A percentile compares a stretch with the other conserved stretches of the same genome.
These are phyloP conservation scores for Phacellophora camtschatica DNA, from an alignment of 30 jellyfish, hydroid and myxozoan genomes.

Conservation along the genomic window DNA sequence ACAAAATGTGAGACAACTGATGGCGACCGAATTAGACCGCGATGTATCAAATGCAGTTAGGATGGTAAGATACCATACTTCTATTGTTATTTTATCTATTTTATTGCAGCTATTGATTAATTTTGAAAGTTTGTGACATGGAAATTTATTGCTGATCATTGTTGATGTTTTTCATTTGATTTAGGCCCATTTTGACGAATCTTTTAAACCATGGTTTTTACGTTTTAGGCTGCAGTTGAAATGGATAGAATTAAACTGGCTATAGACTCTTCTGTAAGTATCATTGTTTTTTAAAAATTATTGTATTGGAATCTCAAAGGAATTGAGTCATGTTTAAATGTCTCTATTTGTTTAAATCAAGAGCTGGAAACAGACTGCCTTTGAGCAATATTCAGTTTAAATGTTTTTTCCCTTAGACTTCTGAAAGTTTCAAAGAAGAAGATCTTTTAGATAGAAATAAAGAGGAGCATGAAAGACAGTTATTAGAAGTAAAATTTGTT, in stretches of 20 bases:
- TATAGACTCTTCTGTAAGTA: conserved; percentile 11
- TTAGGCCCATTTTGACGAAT: too few species aligned
- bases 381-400: too few species aligned
- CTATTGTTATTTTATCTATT: too few species aligned
- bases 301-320: not conserved
- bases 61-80: too few species aligned
- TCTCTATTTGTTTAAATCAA: too few species aligned
- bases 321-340: too few species aligned
- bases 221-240: conserved; percentile 49
- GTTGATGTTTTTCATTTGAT: too few species aligned
- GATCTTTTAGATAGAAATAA: conserved; percentile 38
- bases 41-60: conserved; percentile 81
- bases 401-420: conserved; percentile 7
- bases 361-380: too few species aligned
- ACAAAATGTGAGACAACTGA: conserved; percentile 77
- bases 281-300: not conserved
- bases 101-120: too few species aligned
- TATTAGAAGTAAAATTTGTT: conserved; percentile 33
- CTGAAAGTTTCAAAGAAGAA: conserved; percentile 32
- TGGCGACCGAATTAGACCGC: conserved; percentile 82
- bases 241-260: conserved; percentile 60
- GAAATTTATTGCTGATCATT: too few species aligned
- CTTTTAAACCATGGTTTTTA: too few species aligned
- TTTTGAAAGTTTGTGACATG: too few species aligned
- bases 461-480: conserved; percentile 54